These are phyloP conservation scores for Orthosia cruda DNA, from an alignment of 2,888 invertebrate species.

Conservation along the genomic window DNA sequence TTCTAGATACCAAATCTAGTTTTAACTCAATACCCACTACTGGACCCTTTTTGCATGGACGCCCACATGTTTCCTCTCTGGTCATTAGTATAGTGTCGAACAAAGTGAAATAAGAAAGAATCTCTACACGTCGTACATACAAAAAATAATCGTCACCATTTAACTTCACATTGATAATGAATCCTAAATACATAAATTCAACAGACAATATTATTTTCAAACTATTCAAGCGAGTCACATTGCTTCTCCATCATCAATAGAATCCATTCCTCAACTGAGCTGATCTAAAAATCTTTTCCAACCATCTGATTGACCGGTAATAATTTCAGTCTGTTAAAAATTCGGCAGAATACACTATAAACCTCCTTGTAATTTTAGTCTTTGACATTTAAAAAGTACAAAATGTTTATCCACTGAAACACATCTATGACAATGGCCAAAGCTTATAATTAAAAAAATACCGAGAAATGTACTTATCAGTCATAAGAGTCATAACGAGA, in stretches of 20 bases:
- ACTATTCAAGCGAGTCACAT: slow-evolving; percentile 68
- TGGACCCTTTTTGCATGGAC: too few relatives aligned
- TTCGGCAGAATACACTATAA: slow-evolving; percentile 65
- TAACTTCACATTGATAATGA: slow-evolving; percentile 67
- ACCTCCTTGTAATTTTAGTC: slow-evolving; percentile 59
- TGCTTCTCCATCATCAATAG: slow-evolving; percentile 64
- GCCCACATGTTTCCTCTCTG: background rate
- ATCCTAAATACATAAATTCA: slow-evolving; percentile 69
- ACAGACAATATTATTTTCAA: slow-evolving; percentile 66
- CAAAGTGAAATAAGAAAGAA: background rate
- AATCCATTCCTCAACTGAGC: slow-evolving; percentile 54
- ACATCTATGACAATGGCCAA: slow-evolving; percentile 67
- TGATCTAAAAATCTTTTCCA: slow-evolving; percentile 48
- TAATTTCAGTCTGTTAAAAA: slow-evolving; percentile 67
- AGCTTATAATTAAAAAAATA: slow-evolving; percentile 72
- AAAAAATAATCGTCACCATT: slow-evolving; percentile 56
- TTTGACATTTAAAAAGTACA: slow-evolving; percentile 67
- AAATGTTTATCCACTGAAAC: slow-evolving; percentile 64
- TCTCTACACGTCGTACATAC: background rate
- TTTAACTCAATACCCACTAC: too few relatives aligned
- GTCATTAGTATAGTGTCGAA: background rate
- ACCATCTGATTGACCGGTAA: slow-evolving; percentile 60
- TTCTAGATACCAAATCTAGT: too few relatives aligned
- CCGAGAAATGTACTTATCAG: slow-evolving; percentile 84
- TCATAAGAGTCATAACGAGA: slow-evolving; percentile 82